Base-by-base conservation (phyloP, 2,113 vertebrate species). In the Muntiacus reevesi region DNA sequence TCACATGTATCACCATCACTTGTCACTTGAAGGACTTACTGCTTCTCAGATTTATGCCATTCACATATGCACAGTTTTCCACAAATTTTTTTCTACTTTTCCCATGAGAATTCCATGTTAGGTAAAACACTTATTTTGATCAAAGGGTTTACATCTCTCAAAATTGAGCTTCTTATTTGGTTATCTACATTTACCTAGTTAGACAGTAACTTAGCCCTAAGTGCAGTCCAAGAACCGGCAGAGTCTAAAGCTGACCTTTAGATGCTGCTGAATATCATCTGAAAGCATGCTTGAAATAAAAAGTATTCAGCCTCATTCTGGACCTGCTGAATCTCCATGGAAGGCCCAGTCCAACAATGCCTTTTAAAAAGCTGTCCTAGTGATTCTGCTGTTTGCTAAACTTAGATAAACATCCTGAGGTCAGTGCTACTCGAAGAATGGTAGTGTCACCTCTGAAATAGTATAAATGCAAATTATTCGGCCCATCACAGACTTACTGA, bases 331-430 rank as follows among this genome's bases (percentile, higher is more conserved):
- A 64, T 84, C 8, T 71, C 87, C 71, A 84, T 0, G 25, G 7
- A 14, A 64, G 11, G 19, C 2, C 11, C 43, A 3, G 0, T 7
- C 19, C 17, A 45, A 25, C 0, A 64, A 21, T n/a, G 21, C 52
- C 2, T 40, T 60, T 87, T n/a, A 23, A 92, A 23, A 87, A 81
- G 8, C 2, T 87, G 6, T 82, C 5, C 67, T 92, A 28, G 36
- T 62, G 21, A 87, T 33, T 87, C 60, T 6, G 6, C 15, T 81
- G 2, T 13, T 11, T 27, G 55, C 57, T 79, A 2, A 76, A 45
- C 12, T 76, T 40, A 67, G 79, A 54, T 3, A 88, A 60, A 21
- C 13, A 82, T 60, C 64, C 5, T 13, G 25, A 88, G 83, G 17
- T 71, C 27, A 79, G 15, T 33, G 62, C 16, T 79, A 14, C 9